phyloP scores from a whole-genome alignment of 1,140 invertebrate species.

The Drosophila saltans region DNA sequence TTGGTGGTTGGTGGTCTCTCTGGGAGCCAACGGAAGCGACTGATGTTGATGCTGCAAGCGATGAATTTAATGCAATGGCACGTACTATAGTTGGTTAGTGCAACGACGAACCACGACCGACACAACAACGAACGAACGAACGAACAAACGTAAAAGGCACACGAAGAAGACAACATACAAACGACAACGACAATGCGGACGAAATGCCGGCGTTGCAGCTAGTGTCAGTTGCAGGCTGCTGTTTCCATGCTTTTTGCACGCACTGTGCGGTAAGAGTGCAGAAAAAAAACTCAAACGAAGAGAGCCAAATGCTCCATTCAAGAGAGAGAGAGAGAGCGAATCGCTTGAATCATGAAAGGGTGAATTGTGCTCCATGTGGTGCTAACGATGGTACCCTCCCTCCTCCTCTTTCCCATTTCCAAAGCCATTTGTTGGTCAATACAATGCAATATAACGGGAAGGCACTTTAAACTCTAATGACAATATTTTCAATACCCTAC shows the following conservation, averaged over 20 bases:
- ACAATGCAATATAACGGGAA: slow-evolving; percentile 23
- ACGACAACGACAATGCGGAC: slow-evolving; percentile 17
- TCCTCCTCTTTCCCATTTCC: neutral
- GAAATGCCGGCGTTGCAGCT: slow-evolving; percentile 26
- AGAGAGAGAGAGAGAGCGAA: slow-evolving; percentile 32
- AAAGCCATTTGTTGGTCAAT: slow-evolving; percentile 57
- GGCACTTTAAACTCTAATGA: neutral
- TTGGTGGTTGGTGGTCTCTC: slow-evolving; percentile 23
- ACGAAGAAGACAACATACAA: neutral
- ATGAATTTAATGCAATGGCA: slow-evolving; percentile 56
- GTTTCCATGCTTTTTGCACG: slow-evolving; percentile 18
- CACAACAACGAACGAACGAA: neutral
- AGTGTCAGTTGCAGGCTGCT: neutral
- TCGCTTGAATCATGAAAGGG: neutral
- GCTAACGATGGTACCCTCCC: slow-evolving; percentile 37
- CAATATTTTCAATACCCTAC: slow-evolving; percentile 16
- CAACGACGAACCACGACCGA: neutral
- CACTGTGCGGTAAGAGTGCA: slow-evolving; percentile 37
- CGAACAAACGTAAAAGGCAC: slow-evolving; percentile 3
- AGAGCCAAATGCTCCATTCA: slow-evolving; percentile 20
- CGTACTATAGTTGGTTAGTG: slow-evolving; percentile 6
- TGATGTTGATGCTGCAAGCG: slow-evolving; percentile 52
- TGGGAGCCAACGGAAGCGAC: slow-evolving; percentile 61
- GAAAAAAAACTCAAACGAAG: slow-evolving; percentile 1
- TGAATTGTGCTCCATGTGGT: slow-evolving; percentile 34